Percentiles rank a stretch among this genome's conserved stretches.
phyloP scores from a whole-genome alignment of 1,140 invertebrate genomes.

The Acromyrmex heyeri region DNA sequence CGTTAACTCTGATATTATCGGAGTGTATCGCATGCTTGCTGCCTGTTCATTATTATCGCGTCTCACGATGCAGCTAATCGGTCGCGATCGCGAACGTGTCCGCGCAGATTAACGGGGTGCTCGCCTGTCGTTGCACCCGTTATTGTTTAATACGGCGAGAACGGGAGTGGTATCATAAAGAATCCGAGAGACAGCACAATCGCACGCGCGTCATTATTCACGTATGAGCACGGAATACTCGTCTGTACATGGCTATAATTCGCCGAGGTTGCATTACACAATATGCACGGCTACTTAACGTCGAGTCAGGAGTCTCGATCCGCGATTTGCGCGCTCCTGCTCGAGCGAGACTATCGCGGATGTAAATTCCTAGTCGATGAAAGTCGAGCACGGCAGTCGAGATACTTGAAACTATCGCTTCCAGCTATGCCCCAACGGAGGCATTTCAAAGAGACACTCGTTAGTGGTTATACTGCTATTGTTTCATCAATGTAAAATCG shows the following conservation, averaged over 20 bases:
- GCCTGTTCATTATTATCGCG: constrained; percentile 32
- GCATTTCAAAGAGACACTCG: constrained; percentile 17
- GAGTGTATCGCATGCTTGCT: background rate
- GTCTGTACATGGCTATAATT: constrained; percentile 31
- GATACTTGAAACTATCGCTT: constrained; percentile 16
- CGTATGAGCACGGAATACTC: constrained; percentile 46
- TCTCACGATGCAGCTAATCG: constrained; percentile 69
- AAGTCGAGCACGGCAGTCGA: constrained; percentile 16
- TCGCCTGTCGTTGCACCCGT: constrained; percentile 58
- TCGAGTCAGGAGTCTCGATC: background rate
- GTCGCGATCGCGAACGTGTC: constrained; percentile 68
- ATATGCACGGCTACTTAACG: constrained; percentile 34
- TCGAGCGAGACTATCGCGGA: constrained; percentile 30
- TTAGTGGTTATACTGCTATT: constrained; percentile 5
- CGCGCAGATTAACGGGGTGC: constrained; percentile 70
- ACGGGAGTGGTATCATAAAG: constrained; percentile 14
- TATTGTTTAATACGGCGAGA: constrained; percentile 66
- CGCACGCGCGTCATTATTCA: constrained; percentile 43
- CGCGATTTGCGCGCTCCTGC: constrained; percentile 32
- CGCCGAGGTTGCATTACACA: constrained; percentile 44
- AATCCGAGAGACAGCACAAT: constrained; percentile 1
- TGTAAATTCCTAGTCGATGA: constrained; percentile 54
- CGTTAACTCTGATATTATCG: background rate
- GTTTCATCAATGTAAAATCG: constrained; percentile 26
- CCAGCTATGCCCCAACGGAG: background rate